Conservation (phyloP, 2,888 invertebrate genomes). For the Cantharis rustica region DNA sequence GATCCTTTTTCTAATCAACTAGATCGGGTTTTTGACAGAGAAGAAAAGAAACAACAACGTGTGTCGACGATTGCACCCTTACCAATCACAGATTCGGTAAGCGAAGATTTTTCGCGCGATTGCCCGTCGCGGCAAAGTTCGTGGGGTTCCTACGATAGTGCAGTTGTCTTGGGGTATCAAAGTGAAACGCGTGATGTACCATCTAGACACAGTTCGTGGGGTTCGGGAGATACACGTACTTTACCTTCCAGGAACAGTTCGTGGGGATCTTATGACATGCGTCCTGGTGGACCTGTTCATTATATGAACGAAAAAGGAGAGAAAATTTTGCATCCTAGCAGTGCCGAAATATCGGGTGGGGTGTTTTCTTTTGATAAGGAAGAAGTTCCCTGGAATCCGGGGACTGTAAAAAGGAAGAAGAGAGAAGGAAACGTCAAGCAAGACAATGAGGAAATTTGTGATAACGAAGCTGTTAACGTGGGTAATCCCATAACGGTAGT, state of each 20-base stretch:
- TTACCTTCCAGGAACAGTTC: constrained; percentile 71
- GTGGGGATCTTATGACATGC: constrained; percentile 73
- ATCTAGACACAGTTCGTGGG: constrained; percentile 82
- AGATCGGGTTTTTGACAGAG: constrained; percentile 73
- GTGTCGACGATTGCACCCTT: constrained; percentile 50
- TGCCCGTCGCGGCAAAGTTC: constrained; percentile 74
- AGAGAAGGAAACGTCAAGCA: constrained; percentile 67
- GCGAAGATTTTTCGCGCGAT: constrained; percentile 51
- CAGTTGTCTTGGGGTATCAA: constrained; percentile 66
- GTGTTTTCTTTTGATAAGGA: constrained; percentile 63
- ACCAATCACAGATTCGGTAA: constrained; percentile 37
- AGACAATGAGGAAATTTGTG: constrained; percentile 7
- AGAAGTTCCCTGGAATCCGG: constrained; percentile 69
- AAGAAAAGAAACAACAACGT: constrained; percentile 60
- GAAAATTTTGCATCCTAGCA: constrained; percentile 34
- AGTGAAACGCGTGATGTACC: constrained; percentile 63
- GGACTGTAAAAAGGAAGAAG: constrained; percentile 73
- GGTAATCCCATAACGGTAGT: not conserved
- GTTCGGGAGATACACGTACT: constrained; percentile 72
- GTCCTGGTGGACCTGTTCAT: constrained; percentile 51
- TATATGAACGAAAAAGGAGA: constrained; percentile 51
- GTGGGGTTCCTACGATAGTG: constrained; percentile 79
- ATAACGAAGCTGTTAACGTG: not conserved
- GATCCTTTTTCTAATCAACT: constrained; percentile 74
- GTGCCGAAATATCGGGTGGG: constrained; percentile 53